Base-by-base conservation (phyloP, 37 sponge, comb jelly and placozoan species). In the Diacarnus erythraeanus region DNA sequence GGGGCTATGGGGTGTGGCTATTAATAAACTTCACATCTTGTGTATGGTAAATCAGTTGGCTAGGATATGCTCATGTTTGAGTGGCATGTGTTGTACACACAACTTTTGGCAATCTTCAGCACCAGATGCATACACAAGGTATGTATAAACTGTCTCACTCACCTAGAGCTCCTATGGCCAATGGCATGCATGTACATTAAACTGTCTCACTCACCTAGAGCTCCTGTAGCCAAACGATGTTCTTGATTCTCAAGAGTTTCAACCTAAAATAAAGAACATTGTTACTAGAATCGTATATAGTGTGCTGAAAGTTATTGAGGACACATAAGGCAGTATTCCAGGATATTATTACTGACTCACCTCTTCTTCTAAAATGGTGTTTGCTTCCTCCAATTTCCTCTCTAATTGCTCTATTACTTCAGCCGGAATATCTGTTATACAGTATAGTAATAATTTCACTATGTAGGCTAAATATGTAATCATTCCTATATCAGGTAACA, bases 301-400 rank as follows among this genome's bases (percentile, higher is more conserved):
- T 47, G n/a, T n/a, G n/a, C n/a, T n/a, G n/a, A n/a, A n/a, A n/a
- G n/a, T n/a, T n/a, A n/a, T n/a, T n/a, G n/a, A n/a, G n/a, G n/a
- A n/a, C 51, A 47, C 51, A 47, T 12, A 15, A 6, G 12, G 6
- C 12, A 47, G 51, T 12, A 47, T 15, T 12, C 6, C 51, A 47
- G 10, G 12, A 47, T 15, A 47, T 15, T 47, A 47, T 15, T 12
- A 47, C 51, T 47, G 12, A 12, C 51, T 47, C 51, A 86, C 83
- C 66, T 88, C 88, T 44, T 70, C 40, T 38, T 88, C 74, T 64
- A 83, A 42, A 59, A 88, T 72, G 20, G 23, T 69, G 27, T 82
- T 71, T 6, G 82, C 51, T 12, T 38, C 40, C 20, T 69, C 56
- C 25, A 88, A 74, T 51, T 88, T 88, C 18, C 47, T 54, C 37